These are phyloP conservation scores for Liolophura sinensis DNA, from an alignment of 1,140 invertebrate species.

Conservation along the genomic window DNA sequence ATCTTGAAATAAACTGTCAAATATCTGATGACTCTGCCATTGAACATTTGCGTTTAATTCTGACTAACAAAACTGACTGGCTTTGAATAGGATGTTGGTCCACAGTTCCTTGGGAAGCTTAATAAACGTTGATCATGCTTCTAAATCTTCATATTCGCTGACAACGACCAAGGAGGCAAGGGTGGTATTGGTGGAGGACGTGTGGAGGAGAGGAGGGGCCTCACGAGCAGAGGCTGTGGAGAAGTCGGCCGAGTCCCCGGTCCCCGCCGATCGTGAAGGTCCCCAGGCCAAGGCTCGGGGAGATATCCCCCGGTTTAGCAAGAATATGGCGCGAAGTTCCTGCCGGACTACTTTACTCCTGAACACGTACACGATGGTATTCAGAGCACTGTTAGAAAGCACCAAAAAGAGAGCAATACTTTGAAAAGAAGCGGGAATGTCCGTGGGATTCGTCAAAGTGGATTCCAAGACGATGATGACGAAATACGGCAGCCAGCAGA, in stretches of 20 bases:
- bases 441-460: conserved; percentile 35
- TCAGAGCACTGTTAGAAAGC: conserved; percentile 57
- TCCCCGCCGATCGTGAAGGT: background rate
- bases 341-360: conserved; percentile 59
- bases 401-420: conserved; percentile 46
- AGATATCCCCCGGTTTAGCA: conserved; percentile 7
- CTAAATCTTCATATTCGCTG: too few relatives aligned
- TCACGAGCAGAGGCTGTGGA: conserved; percentile 6
- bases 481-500: conserved; percentile 66
- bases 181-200: too few relatives aligned
- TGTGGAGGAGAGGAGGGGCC: background rate
- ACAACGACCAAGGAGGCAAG: too few relatives aligned
- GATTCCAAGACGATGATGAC: conserved; percentile 51
- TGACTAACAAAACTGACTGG: too few relatives aligned
- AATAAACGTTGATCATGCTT: too few relatives aligned
- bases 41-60: too few relatives aligned
- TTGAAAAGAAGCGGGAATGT: conserved; percentile 33
- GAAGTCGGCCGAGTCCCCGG: background rate
- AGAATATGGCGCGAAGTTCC: conserved; percentile 34
- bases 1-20: too few relatives aligned
- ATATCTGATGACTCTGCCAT: too few relatives aligned
- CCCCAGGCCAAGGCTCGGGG: too few relatives aligned
- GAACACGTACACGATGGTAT: conserved; percentile 67
- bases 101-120: too few relatives aligned
- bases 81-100: too few relatives aligned